phyloP scores from a whole-genome alignment of 2,797 vertebrate species.

The Gadopsis marmoratus region DNA sequence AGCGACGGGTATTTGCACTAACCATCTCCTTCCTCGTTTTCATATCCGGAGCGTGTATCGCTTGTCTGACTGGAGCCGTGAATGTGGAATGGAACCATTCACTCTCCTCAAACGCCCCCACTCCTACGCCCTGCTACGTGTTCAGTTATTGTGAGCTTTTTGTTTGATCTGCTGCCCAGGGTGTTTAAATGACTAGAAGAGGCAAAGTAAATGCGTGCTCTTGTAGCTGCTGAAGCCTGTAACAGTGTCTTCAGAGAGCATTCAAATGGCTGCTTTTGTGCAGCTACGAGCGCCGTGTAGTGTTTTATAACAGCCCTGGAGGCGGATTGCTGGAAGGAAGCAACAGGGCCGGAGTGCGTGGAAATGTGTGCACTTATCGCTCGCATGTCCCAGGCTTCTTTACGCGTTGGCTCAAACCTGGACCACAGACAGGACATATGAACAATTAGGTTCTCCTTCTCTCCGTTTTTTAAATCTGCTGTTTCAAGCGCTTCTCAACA shows the following conservation, averaged over 20 bases:
- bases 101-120: conserved; percentile 7
- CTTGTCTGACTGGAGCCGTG: conserved; percentile 33
- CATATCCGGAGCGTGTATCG: too few relatives aligned
- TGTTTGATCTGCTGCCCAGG: conserved; percentile 38
- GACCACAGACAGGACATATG: neutral
- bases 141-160: conserved; percentile 11
- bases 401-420: neutral
- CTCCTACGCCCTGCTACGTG: neutral
- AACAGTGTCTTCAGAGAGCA: conserved; percentile 55
- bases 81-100: conserved; percentile 38
- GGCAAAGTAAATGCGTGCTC: conserved; percentile 41
- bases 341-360: conserved; percentile 31
- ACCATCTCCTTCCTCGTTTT: conserved; percentile 67
- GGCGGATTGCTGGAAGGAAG: conserved; percentile 67
- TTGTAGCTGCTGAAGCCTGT: conserved; percentile 44
- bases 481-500: conserved; percentile 2
- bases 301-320: conserved; percentile 74
- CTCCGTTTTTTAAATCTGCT: conserved; percentile 6
- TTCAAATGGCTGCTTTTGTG: conserved; percentile 63
- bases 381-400: conserved; percentile 17
- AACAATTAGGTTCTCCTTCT: neutral
- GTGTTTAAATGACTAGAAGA: conserved; percentile 46
- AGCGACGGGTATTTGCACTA: conserved; percentile 60
- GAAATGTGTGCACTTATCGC: conserved; percentile 39
- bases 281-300: conserved; percentile 60